Conservation (phyloP, 2,888 invertebrate genomes). For the Cynaeus angustus region DNA sequence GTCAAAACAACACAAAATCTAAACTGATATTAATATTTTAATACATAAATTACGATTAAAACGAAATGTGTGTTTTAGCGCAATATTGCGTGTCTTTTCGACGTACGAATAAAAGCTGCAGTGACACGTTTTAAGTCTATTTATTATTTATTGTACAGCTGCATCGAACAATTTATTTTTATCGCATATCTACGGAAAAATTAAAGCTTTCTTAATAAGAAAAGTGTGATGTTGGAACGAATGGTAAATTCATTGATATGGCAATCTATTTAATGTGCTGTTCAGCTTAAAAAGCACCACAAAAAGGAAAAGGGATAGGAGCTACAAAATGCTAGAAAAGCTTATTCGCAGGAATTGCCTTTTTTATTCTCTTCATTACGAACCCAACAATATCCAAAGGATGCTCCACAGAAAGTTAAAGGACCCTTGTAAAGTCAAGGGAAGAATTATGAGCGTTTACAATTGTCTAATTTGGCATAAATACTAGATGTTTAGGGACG, state of each 20-base stretch:
- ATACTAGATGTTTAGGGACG: neutral
- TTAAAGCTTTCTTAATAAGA: too few relatives aligned
- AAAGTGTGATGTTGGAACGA: too few relatives aligned
- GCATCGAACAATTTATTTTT: conserved; percentile 1
- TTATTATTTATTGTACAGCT: too few relatives aligned
- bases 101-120: too few relatives aligned
- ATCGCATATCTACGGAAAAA: neutral
- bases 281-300: neutral
- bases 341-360: conserved; percentile 30
- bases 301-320: conserved; percentile 23
- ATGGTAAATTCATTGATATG: too few relatives aligned
- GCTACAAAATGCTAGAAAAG: conserved; percentile 17
- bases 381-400: conserved; percentile 31
- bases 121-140: too few relatives aligned
- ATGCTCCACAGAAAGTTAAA: conserved; percentile 28
- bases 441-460: conserved; percentile 25
- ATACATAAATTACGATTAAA: too few relatives aligned
- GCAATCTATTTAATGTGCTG: neutral
- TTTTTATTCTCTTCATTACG: conserved; percentile 36
- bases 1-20: too few relatives aligned
- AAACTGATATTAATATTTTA: too few relatives aligned
- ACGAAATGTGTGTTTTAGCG: too few relatives aligned
- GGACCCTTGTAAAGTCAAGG: conserved; percentile 28
- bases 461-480: neutral
- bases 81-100: too few relatives aligned